Base-by-base conservation (phyloP, 2,797 vertebrate species). In the Microcaecilia unicolor region DNA sequence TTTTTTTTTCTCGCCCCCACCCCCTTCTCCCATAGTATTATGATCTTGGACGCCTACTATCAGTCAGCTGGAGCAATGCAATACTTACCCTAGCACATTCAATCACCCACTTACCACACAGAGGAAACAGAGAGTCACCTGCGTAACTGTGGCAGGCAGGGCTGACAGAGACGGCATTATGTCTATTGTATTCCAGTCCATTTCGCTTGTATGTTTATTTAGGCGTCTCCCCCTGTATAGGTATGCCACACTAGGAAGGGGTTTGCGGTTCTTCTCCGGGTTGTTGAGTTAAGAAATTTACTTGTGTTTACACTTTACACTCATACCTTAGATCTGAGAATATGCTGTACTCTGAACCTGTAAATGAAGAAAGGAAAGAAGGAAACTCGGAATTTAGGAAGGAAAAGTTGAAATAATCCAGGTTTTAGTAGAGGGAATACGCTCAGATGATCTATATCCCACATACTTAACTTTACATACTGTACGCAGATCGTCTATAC, bases 141-240 rank as follows among this genome's bases (percentile, higher is more conserved):
- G 56, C 57, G 64, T 64, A 51, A 64, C 36, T 60, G 64, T 15
- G 54, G 28, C 63, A 76, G 67, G 67, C 70, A 67, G 58, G 16
- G 66, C 51, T 62, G 65, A 28, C 59, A 26, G n/a, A n/a, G 2
- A 36, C 13, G 10, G 12, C 23, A 48, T 42, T 45, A 59, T 36
- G 55, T 51, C 54, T 20, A 29, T 50, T 58, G 55, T 40, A 55
- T 51, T 34, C 31, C 21, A 9, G 13, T 36, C 46, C 37, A 50
- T 50, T 50, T 34, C 54, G 50, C 44, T 34, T 48, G 10, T 1
- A n/a, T n/a, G n/a, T n/a, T n/a, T n/a, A n/a, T n/a, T n/a, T n/a
- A n/a, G n/a, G n/a, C 6, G n/a, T n/a, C 3, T 4, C 14, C 21
- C 2, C n/a, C 7, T n/a, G 13, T 14, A 6, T 21, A 22, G 21